Evolutionary conservation across 2,797 vertebrate genomes (phyloP).

Genomic region (Sternarchorhynchus goeldii): DNA sequence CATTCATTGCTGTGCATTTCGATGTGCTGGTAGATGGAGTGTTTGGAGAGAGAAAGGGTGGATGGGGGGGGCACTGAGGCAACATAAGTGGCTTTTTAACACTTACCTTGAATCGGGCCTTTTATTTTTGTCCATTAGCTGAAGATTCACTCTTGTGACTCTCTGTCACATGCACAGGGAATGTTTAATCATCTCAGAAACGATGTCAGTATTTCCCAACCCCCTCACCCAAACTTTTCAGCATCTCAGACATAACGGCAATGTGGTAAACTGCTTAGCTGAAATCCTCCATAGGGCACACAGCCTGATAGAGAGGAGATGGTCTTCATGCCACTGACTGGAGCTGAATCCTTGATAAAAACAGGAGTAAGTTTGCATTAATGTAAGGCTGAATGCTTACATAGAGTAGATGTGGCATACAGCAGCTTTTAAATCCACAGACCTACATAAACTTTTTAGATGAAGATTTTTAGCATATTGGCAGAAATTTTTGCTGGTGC

Average conservation of each 20-base stretch:
- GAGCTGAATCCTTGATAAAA: no score
- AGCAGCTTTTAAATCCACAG: no score
- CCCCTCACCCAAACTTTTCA: neutral
- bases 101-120: conserved; percentile 52
- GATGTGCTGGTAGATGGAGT: conserved; percentile 19
- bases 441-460: no score
- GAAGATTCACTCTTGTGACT: conserved; percentile 19
- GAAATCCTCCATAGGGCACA: neutral
- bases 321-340: no score
- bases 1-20: conserved; percentile 44
- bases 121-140: conserved; percentile 51
- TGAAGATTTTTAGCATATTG: conserved; percentile 18
- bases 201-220: conserved; percentile 4
- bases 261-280: neutral
- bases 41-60: neutral
- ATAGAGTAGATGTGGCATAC: no score
- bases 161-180: neutral
- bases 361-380: no score
- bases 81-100: conserved; percentile 43
- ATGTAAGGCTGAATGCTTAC: no score
- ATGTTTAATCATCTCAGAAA: conserved; percentile 45
- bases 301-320: neutral
- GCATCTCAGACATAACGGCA: neutral
- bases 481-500: no score
- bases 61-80: neutral